Evolutionary conservation across 2,797 vertebrate species (phyloP), one percentile per base, ranked within the genome.

Genomic region (Hybognathus amarus): DNA sequence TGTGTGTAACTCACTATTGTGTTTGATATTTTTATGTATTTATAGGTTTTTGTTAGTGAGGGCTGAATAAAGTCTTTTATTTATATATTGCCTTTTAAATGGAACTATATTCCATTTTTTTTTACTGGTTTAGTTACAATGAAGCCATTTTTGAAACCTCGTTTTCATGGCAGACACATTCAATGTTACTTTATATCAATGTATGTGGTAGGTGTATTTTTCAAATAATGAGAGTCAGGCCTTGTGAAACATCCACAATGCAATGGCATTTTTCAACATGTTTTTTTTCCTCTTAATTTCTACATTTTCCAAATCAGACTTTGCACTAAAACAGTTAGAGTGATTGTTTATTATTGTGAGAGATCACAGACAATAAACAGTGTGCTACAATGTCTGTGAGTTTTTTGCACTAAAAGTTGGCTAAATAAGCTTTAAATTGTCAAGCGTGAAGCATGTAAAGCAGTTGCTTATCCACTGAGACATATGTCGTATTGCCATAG

Each of bases 401-500:
- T 15, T 61, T 33, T 45, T 22, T 80, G 24, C 36, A 82, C 45
- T 68, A 13, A 22, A 76, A 33, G 52, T 54, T 33, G 5, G 33
- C n/a, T 2, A 56, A 30, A 20, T 50, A 76, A 82, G 77, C 30
- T 24, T 42, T 81, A 33, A 76, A 74, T 67, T 73, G 24, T 38
- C 67, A 63, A 20, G 80, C 85, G 22, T 68, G 4, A 40, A 69
- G 30, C 15, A 27, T 77, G 36, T 42, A 59, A 40, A 61, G n/a
- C 77, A 69, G 77, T 52, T 63, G 68, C 54, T 40, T 71, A n/a
- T 38, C 47, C 71, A 77, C 71, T 83, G 68, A 77, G 38, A 84
- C 71, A 67, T 67, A 83, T 86, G 69, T 80, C 79, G 69, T 67
- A 83, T 66, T 87, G 77, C 80, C 84, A 85, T 83, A 76, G 83